These are phyloP conservation scores for Drosophila murphyi DNA, from an alignment of 1,140 invertebrate genomes.

Conservation along the genomic window DNA sequence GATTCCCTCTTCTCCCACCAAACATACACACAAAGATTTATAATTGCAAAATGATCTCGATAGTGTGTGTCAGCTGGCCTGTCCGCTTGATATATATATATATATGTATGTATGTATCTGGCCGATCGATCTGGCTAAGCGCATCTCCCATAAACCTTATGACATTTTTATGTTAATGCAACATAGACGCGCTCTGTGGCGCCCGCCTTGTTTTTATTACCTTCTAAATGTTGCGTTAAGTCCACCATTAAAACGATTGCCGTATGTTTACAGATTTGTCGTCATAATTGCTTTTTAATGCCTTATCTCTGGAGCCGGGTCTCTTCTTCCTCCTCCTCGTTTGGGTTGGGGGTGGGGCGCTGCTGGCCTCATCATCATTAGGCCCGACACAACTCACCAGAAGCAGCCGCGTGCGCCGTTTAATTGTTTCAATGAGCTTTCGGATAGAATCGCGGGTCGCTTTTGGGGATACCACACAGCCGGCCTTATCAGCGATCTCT, in stretches of 20 bases:
- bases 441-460: conserved; percentile 48
- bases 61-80: conserved; percentile 40
- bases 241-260: conserved; percentile 78
- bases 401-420: conserved; percentile 26
- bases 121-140: conserved; percentile 64
- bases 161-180: conserved; percentile 84
- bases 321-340: conserved; percentile 6
- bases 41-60: conserved; percentile 66
- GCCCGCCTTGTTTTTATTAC: conserved; percentile 75
- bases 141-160: conserved; percentile 75
- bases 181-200: conserved; percentile 53
- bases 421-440: conserved; percentile 65
- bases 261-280: conserved; percentile 84
- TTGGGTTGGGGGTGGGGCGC: conserved; percentile 24
- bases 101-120: conserved; percentile 43
- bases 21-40: conserved; percentile 3
- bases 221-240: conserved; percentile 83
- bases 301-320: conserved; percentile 72
- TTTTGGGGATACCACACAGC: conserved; percentile 11
- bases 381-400: conserved; percentile 33
- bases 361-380: conserved; percentile 53
- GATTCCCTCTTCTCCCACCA: neutral
- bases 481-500: conserved; percentile 59
- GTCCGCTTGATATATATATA: conserved; percentile 11
- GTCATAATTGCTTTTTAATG: conserved; percentile 84